Evolutionary conservation across 2,797 vertebrate species (phyloP), one percentile per base, ranked within the genome.

Genomic region (Diplodus sargus): DNA sequence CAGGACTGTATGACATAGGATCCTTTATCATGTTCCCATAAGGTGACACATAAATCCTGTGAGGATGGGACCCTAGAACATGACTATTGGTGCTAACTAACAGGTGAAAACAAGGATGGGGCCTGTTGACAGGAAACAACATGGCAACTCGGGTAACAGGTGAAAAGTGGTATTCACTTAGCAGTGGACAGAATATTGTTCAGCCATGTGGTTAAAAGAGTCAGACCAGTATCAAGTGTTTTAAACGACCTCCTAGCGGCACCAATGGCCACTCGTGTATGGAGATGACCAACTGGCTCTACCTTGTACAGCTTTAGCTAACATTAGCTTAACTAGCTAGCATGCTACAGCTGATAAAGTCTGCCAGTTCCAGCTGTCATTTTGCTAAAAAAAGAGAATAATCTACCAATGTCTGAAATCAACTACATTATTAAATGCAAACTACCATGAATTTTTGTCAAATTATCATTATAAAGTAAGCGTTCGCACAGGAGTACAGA

Each of bases 401-500:
- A 14, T 14, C 54, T 34, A 34, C 43, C 61, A 12, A 4, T 4
- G 18, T 18, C n/a, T 58, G 1, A 39, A 59, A 28, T 43, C 13
- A 43, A 16, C 8, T 28, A 18, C 20, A 1, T 25, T 25, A 25
- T 25, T 25, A 25, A 25, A 25, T 25, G 25, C 25, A 25, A 47
- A 47, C 14, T 17, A 47, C 16, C 16, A 5, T 16, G 45, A 17
- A 6, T 47, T 47, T 47, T 47, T 34, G n/a, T 54, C 4, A 51
- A 18, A 0, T 47, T 59, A 16, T 54, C 8, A 23, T 11, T 2
- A 10, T 30, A 39, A 67, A 42, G 43, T 15, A 20, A 4, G 9
- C 9, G 0, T 11, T 39, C 39, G 8, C 39, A n/a, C 15, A 1
- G 1, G 1, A 39, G 10, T 11, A 1, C 3, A 10, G 58, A 7